Percentiles rank a stretch among this genome's conserved stretches.
Evolutionary conservation across 2,113 vertebrate genomes (phyloP).

Genomic region (Kryptolebias marmoratus): DNA sequence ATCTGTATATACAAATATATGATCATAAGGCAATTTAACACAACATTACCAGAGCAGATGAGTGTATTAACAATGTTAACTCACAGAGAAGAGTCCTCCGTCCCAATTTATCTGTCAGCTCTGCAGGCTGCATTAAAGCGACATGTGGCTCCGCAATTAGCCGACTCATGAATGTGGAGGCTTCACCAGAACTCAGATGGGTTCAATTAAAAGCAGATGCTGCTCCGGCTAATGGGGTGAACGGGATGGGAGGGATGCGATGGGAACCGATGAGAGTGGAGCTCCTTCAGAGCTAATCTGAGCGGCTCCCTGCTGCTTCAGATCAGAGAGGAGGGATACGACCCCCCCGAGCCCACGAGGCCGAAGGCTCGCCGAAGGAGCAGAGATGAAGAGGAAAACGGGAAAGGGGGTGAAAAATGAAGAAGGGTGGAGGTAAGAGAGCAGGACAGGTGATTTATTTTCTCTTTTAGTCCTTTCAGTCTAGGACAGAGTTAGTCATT

Average conservation of each 20-base stretch:
- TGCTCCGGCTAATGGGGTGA: conserved; percentile 56
- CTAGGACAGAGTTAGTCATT: no score
- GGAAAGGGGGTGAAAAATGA: neutral
- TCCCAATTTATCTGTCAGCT: conserved; percentile 5
- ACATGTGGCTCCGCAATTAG: conserved; percentile 60
- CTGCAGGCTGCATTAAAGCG: conserved; percentile 24
- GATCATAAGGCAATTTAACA: conserved; percentile 23
- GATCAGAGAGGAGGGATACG: conserved; percentile 52
- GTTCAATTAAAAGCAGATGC: conserved; percentile 75
- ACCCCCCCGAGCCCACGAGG: conserved; percentile 35
- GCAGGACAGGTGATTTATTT: no score
- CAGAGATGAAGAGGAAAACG: conserved; percentile 39
- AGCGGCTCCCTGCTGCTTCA: conserved; percentile 42
- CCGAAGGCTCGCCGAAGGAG: conserved; percentile 29
- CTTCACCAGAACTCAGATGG: conserved; percentile 62
- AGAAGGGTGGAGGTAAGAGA: neutral
- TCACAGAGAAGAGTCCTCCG: neutral
- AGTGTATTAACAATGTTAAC: conserved; percentile 26
- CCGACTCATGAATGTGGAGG: conserved; percentile 39
- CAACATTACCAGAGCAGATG: conserved; percentile 11
- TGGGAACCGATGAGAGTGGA: conserved; percentile 41
- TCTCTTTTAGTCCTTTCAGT: no score
- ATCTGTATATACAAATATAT: conserved; percentile 25
- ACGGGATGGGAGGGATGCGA: conserved; percentile 7
- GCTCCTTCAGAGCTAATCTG: conserved; percentile 58